These are phyloP conservation scores for Cyphomyrus discorhynchus DNA, from an alignment of 2,113 vertebrate genomes.

Conservation along the genomic window DNA sequence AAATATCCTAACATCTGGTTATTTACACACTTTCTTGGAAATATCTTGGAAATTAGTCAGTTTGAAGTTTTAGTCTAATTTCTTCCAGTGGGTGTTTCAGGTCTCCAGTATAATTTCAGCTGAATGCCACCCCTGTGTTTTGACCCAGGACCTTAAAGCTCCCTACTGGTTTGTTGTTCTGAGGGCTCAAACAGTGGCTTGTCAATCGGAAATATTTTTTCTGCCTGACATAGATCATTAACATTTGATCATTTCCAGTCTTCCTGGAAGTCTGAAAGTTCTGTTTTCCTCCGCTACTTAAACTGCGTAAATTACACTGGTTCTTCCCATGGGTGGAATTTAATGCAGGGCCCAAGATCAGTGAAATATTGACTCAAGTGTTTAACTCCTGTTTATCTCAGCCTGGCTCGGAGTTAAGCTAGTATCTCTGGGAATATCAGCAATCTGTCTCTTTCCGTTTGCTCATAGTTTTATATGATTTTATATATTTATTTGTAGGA, in stretches of 20 bases:
- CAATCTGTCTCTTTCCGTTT: not conserved
- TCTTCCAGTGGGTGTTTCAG: not conserved
- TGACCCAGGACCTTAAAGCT: not conserved
- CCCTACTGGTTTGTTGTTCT: slow-evolving; percentile 4
- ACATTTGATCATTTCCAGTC: slow-evolving; percentile 19
- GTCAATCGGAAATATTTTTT: slow-evolving; percentile 3
- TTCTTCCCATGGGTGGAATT: not conserved
- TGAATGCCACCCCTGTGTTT: not conserved
- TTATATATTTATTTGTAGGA: not conserved
- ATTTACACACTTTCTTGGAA: not conserved
- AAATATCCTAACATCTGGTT: not conserved
- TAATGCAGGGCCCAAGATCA: not conserved
- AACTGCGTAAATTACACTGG: not conserved
- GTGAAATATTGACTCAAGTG: not conserved
- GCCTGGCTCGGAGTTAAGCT: not conserved
- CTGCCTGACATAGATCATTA: slow-evolving; percentile 17
- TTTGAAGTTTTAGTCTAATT: not conserved
- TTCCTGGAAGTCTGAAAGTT: not conserved
- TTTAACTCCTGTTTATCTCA: not conserved
- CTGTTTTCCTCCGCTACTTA: not conserved
- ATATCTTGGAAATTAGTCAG: not conserved
- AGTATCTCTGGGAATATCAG: not conserved
- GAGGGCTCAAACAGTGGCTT: slow-evolving; percentile 12
- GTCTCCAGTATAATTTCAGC: not conserved
- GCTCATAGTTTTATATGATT: not conserved